phyloP scores from a whole-genome alignment of 2,113 vertebrate species.

The Neolamprologus modestus region DNA sequence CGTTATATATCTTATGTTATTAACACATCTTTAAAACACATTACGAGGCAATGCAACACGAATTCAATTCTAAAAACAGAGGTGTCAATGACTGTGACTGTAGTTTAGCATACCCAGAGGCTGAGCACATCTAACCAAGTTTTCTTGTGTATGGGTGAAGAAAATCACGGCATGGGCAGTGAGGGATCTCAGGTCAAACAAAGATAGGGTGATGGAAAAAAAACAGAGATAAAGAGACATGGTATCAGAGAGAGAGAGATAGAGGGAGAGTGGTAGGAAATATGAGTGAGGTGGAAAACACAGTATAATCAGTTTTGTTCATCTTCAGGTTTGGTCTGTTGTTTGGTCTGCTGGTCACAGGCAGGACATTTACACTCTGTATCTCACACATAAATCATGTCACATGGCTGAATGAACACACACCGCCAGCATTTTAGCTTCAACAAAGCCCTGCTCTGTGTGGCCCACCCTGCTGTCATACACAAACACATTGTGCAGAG shows the following conservation, averaged over 20 bases:
- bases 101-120: background rate
- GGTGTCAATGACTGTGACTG: background rate
- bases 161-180: background rate
- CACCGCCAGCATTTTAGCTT: slow-evolving; percentile 36
- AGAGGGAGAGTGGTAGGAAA: background rate
- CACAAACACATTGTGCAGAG: background rate
- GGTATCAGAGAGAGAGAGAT: background rate
- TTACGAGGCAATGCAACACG: background rate
- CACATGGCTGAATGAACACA: slow-evolving; percentile 54
- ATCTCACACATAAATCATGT: slow-evolving; percentile 68
- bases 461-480: background rate
- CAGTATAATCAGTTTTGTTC: slow-evolving; percentile 37
- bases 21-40: background rate
- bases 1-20: background rate
- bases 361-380: slow-evolving; percentile 59
- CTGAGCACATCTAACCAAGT: background rate
- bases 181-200: background rate
- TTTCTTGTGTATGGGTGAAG: background rate
- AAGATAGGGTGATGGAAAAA: background rate
- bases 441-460: background rate
- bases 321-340: slow-evolving; percentile 13
- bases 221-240: background rate
- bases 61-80: background rate
- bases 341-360: slow-evolving; percentile 57
- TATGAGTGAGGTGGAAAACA: slow-evolving; percentile 9